Evolutionary conservation across 2,797 vertebrate species (phyloP).

Genomic region (Acipenser oxyrinchus): DNA sequence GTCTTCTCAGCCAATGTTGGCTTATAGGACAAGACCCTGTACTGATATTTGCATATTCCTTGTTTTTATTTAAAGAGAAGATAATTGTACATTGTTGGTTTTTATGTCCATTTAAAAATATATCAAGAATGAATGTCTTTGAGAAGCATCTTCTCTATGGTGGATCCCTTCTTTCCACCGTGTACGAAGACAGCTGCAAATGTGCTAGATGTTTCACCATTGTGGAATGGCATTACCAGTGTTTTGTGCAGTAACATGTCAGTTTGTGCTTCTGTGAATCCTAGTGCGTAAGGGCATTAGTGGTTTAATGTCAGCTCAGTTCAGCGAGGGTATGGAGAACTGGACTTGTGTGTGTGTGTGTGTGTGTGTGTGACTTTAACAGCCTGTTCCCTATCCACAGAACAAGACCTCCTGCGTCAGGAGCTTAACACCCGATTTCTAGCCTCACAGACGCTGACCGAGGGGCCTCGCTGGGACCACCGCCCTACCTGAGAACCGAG

Average conservation of each 20-base stretch:
- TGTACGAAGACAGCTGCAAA: not conserved
- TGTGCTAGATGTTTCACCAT: conserved; percentile 10
- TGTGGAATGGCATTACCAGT: conserved; percentile 6
- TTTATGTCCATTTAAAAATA: no score
- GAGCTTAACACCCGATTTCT: conserved; percentile 95
- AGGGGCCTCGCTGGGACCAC: conserved; percentile 81
- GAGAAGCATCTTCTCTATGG: conserved; percentile 4
- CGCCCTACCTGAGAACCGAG: conserved; percentile 93
- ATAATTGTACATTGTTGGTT: no score
- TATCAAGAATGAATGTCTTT: no score
- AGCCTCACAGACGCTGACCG: conserved; percentile 92
- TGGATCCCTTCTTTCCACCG: not conserved
- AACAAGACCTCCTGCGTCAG: conserved; percentile 94
- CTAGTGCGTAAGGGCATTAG: conserved; percentile 22
- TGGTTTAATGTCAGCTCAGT: conserved; percentile 23
- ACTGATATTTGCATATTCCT: no score
- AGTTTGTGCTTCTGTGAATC: conserved; percentile 20
- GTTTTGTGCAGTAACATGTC: conserved; percentile 32
- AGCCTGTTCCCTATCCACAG: conserved; percentile 41
- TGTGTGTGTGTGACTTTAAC: conserved; percentile 5
- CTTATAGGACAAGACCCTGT: no score
- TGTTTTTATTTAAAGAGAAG: no score
- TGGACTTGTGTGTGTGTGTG: not conserved
- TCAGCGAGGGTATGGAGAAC: not conserved
- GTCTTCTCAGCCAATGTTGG: no score